phyloP scores from a whole-genome alignment of 2,888 invertebrate species.

The Harpalus rubripes region DNA sequence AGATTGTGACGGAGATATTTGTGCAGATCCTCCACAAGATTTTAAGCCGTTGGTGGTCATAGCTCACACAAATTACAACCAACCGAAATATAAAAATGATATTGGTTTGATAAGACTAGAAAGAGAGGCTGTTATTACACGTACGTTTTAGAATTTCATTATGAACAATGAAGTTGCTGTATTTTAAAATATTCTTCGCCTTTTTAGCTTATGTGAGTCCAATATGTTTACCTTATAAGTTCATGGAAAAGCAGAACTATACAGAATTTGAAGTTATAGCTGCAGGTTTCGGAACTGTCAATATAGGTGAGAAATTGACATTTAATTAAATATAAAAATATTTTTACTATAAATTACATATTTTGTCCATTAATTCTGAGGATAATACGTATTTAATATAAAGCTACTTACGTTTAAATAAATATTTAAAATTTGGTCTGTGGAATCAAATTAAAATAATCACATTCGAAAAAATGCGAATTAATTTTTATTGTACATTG shows the following conservation, averaged over 20 bases:
- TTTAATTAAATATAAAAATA: neutral
- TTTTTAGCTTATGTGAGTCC: slow-evolving; percentile 77
- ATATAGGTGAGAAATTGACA: slow-evolving; percentile 73
- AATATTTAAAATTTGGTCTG: neutral
- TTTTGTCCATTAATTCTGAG: no score
- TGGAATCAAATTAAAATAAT: slow-evolving; percentile 11
- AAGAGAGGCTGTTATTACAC: slow-evolving; percentile 74
- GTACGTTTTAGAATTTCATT: slow-evolving; percentile 23
- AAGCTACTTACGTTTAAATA: neutral
- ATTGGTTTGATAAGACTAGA: slow-evolving; percentile 81
- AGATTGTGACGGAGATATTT: slow-evolving; percentile 69
- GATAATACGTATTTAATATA: neutral
- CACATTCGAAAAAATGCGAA: neutral
- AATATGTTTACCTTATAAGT: slow-evolving; percentile 78
- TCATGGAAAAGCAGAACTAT: slow-evolving; percentile 73
- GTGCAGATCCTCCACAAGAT: slow-evolving; percentile 69
- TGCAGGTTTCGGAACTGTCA: slow-evolving; percentile 82
- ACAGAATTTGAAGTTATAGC: slow-evolving; percentile 75
- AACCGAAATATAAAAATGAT: slow-evolving; percentile 77
- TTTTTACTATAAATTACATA: no score
- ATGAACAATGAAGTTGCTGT: no score
- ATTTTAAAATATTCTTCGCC: neutral
- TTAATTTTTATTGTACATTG: neutral
- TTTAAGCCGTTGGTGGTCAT: slow-evolving; percentile 72
- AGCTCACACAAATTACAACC: slow-evolving; percentile 79